Conservation (phyloP, 2,113 vertebrate species). For the Girardinichthys multiradiatus region DNA sequence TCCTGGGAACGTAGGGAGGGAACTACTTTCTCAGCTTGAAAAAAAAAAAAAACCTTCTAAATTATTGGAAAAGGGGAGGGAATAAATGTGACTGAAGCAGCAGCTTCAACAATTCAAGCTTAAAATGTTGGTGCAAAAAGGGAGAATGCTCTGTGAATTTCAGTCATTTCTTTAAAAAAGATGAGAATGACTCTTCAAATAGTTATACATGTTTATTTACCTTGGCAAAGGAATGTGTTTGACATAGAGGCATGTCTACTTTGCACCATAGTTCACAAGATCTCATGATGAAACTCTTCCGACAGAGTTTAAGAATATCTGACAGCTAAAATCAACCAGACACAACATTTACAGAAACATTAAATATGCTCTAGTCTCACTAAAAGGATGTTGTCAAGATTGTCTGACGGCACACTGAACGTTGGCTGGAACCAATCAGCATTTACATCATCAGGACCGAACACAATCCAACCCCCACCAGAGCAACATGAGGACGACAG, state of each 20-base stretch:
- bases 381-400: constrained; percentile 29
- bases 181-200: not conserved
- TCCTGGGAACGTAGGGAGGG: constrained; percentile 41
- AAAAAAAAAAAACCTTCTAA: constrained; percentile 12
- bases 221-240: constrained; percentile 32
- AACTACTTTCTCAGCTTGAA: constrained; percentile 3
- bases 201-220: constrained; percentile 16
- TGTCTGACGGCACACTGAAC: constrained; percentile 12
- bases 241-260: constrained; percentile 21
- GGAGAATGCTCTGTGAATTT: not conserved
- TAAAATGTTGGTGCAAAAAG: constrained; percentile 10
- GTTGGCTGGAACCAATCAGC: not conserved
- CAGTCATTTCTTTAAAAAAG: not conserved
- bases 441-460: constrained; percentile 9
- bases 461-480: constrained; percentile 17
- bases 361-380: not conserved
- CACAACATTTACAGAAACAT: constrained; percentile 36
- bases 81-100: constrained; percentile 53
- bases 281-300: constrained; percentile 11
- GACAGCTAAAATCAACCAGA: constrained; percentile 19
- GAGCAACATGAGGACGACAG: constrained; percentile 18
- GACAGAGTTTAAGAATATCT: not conserved
- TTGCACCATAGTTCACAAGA: constrained; percentile 9
- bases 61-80: constrained; percentile 15
- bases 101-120: constrained; percentile 32